Base-by-base conservation (phyloP, 2,113 vertebrate species). In the Drymodes brunneopygia region DNA sequence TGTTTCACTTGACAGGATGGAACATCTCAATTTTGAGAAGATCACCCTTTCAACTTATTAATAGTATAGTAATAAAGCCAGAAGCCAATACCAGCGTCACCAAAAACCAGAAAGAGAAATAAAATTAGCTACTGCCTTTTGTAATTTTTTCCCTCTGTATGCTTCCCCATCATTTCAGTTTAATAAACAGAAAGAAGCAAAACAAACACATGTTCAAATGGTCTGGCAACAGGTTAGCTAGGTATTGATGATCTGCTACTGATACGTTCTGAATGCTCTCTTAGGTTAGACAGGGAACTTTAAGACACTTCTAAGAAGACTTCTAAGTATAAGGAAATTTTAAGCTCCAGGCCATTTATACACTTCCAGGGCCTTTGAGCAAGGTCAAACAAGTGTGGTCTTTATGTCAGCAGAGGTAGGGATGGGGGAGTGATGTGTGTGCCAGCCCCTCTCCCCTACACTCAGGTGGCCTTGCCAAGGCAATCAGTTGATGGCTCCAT, bases 21-120 rank as follows among this genome's bases (percentile, higher is more conserved):
- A 95, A 92, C 58, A 60, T 81, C 91, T 93, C 78, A 90, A 53
- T 81, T 95, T 84, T 66, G 88, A 92, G 54, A 93, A 53, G 36
- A 81, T 75, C 35, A 65, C 72, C 81, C 67, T 94, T 92, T 80
- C 81, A 86, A 40, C 54, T 58, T 81, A 79, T 10, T 73, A 91
- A 62, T 50, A 60, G 79, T 15, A 79, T 22, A 70, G 80, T 20
- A 86, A 82, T 38, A 70, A 85, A 88, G 42, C n/a, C 86, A 69
- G 67, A 66, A 82, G 66, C 54, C 69, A 94, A 29, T 11, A 84
- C 28, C 60, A 70, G 38, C 4, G 0, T 66, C 38, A 85, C 15
- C 45, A 62, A 47, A 81, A 60, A 64, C 25, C 17, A 61, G 14
- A 75, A 88, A 36, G 25, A 86, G 71, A 78, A 91, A 67, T 57